phyloP scores from a whole-genome alignment of 2,113 vertebrate species.

The Semicossyphus pulcher region DNA sequence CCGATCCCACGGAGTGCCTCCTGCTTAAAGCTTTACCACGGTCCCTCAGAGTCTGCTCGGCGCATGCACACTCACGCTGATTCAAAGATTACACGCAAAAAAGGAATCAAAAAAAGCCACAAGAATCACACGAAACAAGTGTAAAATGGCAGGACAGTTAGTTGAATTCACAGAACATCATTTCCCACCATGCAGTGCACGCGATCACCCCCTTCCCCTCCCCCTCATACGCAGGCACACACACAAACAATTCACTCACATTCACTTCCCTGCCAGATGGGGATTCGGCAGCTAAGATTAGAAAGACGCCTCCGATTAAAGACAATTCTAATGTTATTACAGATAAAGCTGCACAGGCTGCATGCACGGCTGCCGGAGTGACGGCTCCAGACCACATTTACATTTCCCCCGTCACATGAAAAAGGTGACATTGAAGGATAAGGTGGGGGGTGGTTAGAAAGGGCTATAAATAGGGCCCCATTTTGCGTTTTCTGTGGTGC shows the following conservation, averaged over 20 bases:
- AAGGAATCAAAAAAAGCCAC: neutral
- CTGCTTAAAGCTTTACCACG: conserved; percentile 44
- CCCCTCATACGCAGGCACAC: conserved; percentile 36
- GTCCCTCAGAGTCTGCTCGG: conserved; percentile 3
- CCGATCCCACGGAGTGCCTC: conserved; percentile 40
- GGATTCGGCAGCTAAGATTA: conserved; percentile 68
- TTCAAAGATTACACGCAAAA: neutral
- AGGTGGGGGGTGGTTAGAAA: conserved; percentile 20
- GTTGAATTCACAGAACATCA: conserved; percentile 55
- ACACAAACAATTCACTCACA: conserved; percentile 68
- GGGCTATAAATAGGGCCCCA: conserved; percentile 54
- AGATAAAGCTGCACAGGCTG: conserved; percentile 48
- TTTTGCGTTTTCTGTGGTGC: conserved; percentile 47
- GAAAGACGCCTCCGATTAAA: conserved; percentile 68
- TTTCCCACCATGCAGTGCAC: conserved; percentile 77
- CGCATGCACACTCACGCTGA: too few relatives aligned
- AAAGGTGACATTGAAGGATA: conserved; percentile 61
- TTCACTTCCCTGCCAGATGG: conserved; percentile 69
- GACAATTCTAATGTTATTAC: conserved; percentile 55
- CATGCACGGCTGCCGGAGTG: neutral
- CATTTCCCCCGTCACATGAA: conserved; percentile 30
- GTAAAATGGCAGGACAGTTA: conserved; percentile 79
- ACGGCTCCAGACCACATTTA: conserved; percentile 7
- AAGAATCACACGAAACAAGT: conserved; percentile 3
- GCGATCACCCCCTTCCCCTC: conserved; percentile 32